phyloP scores from a whole-genome alignment of 2,113 vertebrate genomes.

The Elephantulus edwardii region DNA sequence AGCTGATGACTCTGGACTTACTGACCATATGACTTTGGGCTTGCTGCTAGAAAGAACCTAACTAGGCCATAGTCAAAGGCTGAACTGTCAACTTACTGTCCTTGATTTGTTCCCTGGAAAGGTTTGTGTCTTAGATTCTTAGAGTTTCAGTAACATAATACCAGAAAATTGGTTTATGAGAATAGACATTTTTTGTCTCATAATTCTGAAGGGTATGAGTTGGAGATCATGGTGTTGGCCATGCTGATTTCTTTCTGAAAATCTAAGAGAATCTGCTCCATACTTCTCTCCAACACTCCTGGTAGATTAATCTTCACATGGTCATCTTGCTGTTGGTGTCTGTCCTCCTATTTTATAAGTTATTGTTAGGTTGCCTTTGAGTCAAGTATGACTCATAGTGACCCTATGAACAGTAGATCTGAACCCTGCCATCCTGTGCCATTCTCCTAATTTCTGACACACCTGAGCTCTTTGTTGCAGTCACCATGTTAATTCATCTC shows the following conservation, averaged over 20 bases:
- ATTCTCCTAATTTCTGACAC: too few relatives aligned
- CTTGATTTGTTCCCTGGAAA: not conserved
- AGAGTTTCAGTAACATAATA: not conserved
- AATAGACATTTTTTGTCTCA: not conserved
- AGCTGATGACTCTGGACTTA: not conserved
- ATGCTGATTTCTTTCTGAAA: not conserved
- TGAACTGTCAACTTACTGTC: not conserved
- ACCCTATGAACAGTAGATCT: too few relatives aligned
- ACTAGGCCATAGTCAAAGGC: not conserved
- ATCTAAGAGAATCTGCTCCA: not conserved
- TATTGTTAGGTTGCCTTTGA: too few relatives aligned
- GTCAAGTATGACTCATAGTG: too few relatives aligned
- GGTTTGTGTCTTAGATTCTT: not conserved
- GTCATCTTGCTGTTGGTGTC: too few relatives aligned
- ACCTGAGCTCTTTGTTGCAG: too few relatives aligned
- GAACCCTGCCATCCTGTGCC: too few relatives aligned
- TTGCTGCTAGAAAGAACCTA: not conserved
- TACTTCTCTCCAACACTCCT: not conserved
- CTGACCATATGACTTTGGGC: not conserved
- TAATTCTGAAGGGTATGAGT: not conserved
- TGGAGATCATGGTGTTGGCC: not conserved
- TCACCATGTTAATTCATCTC: too few relatives aligned
- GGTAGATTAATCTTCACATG: not conserved
- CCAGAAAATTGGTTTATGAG: not conserved
- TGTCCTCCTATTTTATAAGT: too few relatives aligned